These are phyloP conservation scores for Euschistus heros DNA, from an alignment of 1,140 invertebrate genomes.

Conservation along the genomic window DNA sequence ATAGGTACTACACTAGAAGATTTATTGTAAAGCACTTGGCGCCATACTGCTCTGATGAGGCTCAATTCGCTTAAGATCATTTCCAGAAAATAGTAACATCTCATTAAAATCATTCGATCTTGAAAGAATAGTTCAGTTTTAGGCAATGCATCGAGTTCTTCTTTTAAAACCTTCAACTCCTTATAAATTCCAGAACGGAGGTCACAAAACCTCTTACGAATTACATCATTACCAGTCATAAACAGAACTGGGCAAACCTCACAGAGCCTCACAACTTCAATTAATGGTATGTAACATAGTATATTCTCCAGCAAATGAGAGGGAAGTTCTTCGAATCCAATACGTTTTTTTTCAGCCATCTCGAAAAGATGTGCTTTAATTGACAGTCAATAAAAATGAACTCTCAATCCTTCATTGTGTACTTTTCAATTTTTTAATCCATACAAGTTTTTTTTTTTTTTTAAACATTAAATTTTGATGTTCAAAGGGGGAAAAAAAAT, in stretches of 20 bases:
- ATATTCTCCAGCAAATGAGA: neutral
- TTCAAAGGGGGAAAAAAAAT: no score
- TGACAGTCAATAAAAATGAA: no score
- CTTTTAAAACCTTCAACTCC: neutral
- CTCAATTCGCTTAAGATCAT: neutral
- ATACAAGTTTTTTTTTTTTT: no score
- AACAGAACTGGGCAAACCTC: neutral
- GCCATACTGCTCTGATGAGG: neutral
- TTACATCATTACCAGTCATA: neutral
- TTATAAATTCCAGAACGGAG: neutral
- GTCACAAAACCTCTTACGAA: neutral
- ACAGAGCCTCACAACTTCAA: neutral
- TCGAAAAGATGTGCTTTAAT: neutral
- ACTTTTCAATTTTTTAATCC: no score
- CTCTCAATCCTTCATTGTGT: no score
- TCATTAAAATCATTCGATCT: neutral
- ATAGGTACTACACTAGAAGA: neutral
- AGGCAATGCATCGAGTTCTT: neutral
- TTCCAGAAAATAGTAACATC: constrained; percentile 4
- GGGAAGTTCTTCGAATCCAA: neutral
- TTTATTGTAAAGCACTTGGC: neutral
- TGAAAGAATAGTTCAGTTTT: neutral
- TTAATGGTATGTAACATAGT: neutral
- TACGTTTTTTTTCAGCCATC: neutral
- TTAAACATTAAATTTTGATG: no score